Base-by-base conservation (phyloP, 2,797 vertebrate species). In the Liparis tanakae region DNA sequence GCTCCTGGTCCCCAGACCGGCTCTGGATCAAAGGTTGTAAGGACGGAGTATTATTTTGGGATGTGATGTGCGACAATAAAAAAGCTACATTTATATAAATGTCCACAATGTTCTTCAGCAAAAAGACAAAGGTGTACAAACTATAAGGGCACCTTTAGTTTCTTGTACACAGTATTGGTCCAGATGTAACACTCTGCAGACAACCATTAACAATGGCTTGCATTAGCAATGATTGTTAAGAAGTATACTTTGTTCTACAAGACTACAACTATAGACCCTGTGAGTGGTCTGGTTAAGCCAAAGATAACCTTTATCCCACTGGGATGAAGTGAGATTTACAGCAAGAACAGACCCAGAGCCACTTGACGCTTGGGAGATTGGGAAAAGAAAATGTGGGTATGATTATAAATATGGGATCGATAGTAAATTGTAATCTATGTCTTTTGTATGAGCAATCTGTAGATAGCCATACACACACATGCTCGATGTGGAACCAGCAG, bases 11-110 rank as follows among this genome's bases (percentile, higher is more conserved):
- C 58, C 41, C 44, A 30, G 67, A 63, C 70, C 64, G 51, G 70
- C 56, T 76, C 66, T 44, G 72, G 87, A 93, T 90, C 78, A 13
- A 85, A 87, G 84, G 63, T 74, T 89, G 76, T 89, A 92, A 91
- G 87, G 81, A 69, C 54, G 53, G 74, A 22, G 56, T 83, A 87
- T 78, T 85, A 75, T 80, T 74, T 69, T 1, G 14, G 50, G 41
- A 76, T 76, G 54, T 48, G n/a, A 50, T 67, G 44, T 71, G 72
- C 25, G 71, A 62, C 76, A 75, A 72, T 54, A 75, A 59, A 74
- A 69, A 67, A 70, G 30, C 9, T 44, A 44, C 62, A 83, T 58
- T 50, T 70, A 72, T 76, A 79, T 37, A 54, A 60, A 61, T 70
- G 61, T 67, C 41, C 37, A 39, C 33, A 46, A 17, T 25, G 20